Base-by-base conservation (phyloP, 53 echinoderm and acorn worm genomes). In the Antedon mediterranea region DNA sequence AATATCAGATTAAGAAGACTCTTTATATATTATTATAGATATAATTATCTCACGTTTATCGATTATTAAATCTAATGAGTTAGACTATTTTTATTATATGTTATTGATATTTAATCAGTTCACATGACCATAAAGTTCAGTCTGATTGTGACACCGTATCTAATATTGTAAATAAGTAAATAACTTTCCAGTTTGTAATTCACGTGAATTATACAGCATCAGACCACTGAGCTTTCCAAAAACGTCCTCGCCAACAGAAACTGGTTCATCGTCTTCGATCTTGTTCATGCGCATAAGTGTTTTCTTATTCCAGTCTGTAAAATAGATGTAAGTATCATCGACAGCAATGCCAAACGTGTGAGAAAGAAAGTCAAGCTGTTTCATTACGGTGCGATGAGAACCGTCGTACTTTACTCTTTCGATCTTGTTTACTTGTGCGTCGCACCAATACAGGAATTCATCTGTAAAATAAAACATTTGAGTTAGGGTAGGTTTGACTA, bases 361-460 rank as follows among this genome's bases (percentile, higher is more conserved):
- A 0, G 30, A 31, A n/a, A 34, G 75, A 8, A 73, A 43, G 0
- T 73, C 83, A 2, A 91, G 81, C 31, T 81, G 41, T 15, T 83
- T 76, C 11, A 89, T 57, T 0, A 77, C 31, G 1, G 75, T 83
- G 30, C 89, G 79, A 26, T 82, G 74, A 3, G 73, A 76, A 0
- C 87, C 90, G 41, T 81, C 74, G 28, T 91, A 81, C 73, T 89
- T 83, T 20, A 81, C 44, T 18, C 75, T 78, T 75, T 94, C 94
- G 20, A 94, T 85, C 30, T 7, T 83, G 32, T 89, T 80, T 0
- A 72, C 13, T 9, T 71, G 78, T n/a, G 87, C 91, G 43, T 94
- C 89, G 71, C 85, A 83, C 94, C 94, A 94, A 78, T 94, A 94
- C 28, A 94, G 43, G 14, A 77, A 81, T 31, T 83, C 77, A 15